Percentiles rank a stretch among this genome's conserved stretches.
phyloP scores from a whole-genome alignment of 2,113 vertebrate species.

The Holacanthus passer region DNA sequence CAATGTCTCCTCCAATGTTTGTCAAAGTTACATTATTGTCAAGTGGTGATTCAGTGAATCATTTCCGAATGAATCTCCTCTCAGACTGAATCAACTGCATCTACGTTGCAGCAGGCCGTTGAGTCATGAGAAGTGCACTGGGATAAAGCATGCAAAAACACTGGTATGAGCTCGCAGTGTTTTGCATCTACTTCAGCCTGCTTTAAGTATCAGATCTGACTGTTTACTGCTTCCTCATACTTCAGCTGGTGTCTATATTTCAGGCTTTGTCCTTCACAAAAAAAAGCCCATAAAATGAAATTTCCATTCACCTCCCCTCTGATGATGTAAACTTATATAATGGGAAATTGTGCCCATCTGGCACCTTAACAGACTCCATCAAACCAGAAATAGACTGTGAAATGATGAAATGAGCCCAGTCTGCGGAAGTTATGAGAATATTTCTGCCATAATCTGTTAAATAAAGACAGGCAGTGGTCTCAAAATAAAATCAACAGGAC shows the following conservation, averaged over 20 bases:
- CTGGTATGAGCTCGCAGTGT: not conserved
- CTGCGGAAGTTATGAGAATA: slow-evolving; percentile 24
- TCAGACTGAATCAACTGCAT: not conserved
- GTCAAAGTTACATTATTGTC: slow-evolving; percentile 3
- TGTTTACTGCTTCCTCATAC: slow-evolving; percentile 17
- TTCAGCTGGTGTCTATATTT: slow-evolving; percentile 2
- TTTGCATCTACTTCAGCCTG: slow-evolving; percentile 43
- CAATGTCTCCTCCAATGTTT: not conserved
- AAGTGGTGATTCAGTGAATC: not conserved
- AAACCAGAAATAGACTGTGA: slow-evolving; percentile 38
- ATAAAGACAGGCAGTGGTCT: slow-evolving; percentile 22
- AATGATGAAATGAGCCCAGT: slow-evolving; percentile 42
- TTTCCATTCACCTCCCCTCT: slow-evolving; percentile 17
- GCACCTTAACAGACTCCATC: slow-evolving; percentile 30
- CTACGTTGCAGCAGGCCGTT: not conserved
- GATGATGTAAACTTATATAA: slow-evolving; percentile 38
- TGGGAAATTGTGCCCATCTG: slow-evolving; percentile 43
- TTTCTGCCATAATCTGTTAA: slow-evolving; percentile 26
- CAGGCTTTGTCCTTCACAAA: slow-evolving; percentile 7
- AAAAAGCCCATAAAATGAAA: slow-evolving; percentile 3
- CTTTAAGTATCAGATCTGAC: slow-evolving; percentile 19
- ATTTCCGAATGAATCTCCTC: not conserved
- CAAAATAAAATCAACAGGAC: slow-evolving; percentile 5
- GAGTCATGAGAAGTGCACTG: not conserved
- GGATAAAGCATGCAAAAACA: slow-evolving; percentile 27